phyloP scores from a whole-genome alignment of 2,113 vertebrate genomes.

The Clarias magur region DNA sequence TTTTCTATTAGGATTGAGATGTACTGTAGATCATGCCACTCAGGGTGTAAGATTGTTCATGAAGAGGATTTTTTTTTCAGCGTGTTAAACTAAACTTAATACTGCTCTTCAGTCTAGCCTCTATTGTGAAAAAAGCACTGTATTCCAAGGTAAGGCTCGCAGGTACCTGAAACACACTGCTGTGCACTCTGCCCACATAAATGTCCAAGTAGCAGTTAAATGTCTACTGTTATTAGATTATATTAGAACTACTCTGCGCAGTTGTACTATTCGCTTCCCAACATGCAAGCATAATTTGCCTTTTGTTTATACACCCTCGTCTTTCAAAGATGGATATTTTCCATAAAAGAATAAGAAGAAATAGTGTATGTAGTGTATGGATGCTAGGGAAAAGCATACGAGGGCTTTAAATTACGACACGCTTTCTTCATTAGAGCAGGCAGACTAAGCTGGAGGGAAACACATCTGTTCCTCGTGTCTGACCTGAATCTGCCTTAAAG shows the following conservation, averaged over 20 bases:
- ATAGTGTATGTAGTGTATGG: not conserved
- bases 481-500: slow-evolving; percentile 44
- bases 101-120: not conserved
- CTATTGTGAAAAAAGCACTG: not conserved
- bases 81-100: not conserved
- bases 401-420: slow-evolving; percentile 1
- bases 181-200: not conserved
- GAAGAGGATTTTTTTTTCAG: not conserved
- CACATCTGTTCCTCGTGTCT: slow-evolving; percentile 39
- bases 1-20: not conserved
- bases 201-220: not conserved
- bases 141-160: not conserved
- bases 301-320: not conserved
- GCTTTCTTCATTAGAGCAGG: slow-evolving; percentile 32
- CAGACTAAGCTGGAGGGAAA: slow-evolving; percentile 31
- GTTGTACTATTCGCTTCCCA: not conserved
- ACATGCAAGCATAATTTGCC: not conserved
- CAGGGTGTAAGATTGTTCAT: not conserved
- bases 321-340: not conserved
- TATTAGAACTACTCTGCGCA: not conserved
- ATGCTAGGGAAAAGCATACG: not conserved
- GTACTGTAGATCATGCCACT: not conserved
- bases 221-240: not conserved
- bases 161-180: not conserved
- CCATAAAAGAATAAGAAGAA: not conserved